Evolutionary conservation across 2,797 vertebrate species (phyloP).

Genomic region (Corythornis leucogaster): DNA sequence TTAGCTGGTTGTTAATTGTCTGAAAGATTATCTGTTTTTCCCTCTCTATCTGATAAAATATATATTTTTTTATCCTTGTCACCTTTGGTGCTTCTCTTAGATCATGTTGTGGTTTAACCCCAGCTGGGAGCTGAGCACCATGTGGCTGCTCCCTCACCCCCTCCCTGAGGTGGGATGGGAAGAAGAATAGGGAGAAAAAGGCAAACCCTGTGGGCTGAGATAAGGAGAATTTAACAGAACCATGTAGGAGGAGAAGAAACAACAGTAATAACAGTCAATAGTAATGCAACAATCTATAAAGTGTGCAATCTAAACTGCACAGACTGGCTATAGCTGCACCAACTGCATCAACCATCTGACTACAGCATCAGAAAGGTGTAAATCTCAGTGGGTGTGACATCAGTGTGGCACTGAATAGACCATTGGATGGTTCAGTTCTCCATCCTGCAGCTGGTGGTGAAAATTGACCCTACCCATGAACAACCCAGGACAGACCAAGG

Average conservation of each 20-base stretch:
- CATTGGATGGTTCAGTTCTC: neutral
- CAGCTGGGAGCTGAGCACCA: neutral
- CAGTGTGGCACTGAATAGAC: neutral
- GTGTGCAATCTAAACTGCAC: too few relatives aligned
- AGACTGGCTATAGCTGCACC: too few relatives aligned
- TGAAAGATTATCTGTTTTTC: neutral
- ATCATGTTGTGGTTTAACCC: neutral
- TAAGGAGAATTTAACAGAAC: neutral
- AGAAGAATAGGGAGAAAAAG: neutral
- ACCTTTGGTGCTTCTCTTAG: neutral
- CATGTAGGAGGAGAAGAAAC: neutral
- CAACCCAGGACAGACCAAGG: neutral
- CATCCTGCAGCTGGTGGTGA: neutral
- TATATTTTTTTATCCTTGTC: neutral
- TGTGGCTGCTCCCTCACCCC: too few relatives aligned
- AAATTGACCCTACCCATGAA: neutral
- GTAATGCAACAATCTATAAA: neutral
- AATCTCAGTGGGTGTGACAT: neutral
- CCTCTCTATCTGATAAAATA: neutral
- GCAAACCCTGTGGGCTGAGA: neutral
- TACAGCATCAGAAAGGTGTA: too few relatives aligned
- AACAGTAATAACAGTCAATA: neutral
- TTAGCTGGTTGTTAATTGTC: neutral
- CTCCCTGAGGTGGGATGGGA: neutral
- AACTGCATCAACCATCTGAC: too few relatives aligned